A percentile compares a stretch with the other conserved stretches of the same genome.
Conservation (phyloP, 2,113 vertebrate species). For the Phylloscopus trochiloides region DNA sequence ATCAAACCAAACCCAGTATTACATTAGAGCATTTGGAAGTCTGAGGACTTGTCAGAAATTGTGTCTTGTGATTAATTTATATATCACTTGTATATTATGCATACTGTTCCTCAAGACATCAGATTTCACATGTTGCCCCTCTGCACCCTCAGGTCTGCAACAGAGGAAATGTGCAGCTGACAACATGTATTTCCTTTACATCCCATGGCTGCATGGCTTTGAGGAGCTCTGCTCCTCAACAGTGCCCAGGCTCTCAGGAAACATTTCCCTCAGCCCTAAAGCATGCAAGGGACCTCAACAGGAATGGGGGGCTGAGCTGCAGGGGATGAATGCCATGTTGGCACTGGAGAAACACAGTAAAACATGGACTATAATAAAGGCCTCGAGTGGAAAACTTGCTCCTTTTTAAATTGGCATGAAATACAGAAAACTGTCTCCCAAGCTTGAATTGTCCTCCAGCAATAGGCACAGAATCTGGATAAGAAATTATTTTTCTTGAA, state of each 20-base stretch:
- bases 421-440: neutral
- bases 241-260: neutral
- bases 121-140: neutral
- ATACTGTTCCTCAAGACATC: neutral
- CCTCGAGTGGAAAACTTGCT: neutral
- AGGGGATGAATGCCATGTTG: neutral
- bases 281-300: rapidly evolving
- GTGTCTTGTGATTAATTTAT: neutral
- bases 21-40: neutral
- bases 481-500: constrained; percentile 12
- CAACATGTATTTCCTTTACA: neutral
- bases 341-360: neutral
- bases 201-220: neutral
- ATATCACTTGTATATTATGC: neutral
- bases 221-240: neutral
- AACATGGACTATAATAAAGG: neutral
- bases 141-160: neutral
- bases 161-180: neutral
- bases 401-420: neutral
- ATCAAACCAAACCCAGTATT: neutral
- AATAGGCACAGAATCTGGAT: neutral
- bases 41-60: neutral
- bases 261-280: neutral
- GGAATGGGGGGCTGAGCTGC: neutral
- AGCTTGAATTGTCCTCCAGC: neutral